Conservation (phyloP, 2,888 invertebrate genomes). For the Blastobasis adustella region DNA sequence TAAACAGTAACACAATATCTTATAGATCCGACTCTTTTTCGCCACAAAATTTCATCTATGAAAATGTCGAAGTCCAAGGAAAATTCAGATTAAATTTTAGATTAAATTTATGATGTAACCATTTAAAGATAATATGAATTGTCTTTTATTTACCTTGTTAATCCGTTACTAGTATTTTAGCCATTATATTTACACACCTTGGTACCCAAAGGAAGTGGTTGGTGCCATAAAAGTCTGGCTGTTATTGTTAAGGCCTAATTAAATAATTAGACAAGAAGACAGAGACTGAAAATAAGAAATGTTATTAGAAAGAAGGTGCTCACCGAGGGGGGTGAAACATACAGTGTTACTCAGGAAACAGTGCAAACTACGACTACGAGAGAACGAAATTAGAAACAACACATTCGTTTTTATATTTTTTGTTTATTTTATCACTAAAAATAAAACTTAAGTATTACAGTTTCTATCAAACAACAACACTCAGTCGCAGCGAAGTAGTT, state of each 20-base stretch:
- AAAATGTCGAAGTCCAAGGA: neutral
- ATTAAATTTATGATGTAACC: too few species aligned
- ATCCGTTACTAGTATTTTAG: conserved; percentile 2
- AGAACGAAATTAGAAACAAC: conserved; percentile 49
- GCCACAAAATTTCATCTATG: neutral
- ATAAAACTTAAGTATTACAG: conserved; percentile 73
- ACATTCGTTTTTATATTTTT: conserved; percentile 51
- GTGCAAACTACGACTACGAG: conserved; percentile 51
- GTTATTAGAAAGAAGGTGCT: conserved; percentile 54
- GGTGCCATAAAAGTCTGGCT: conserved; percentile 21
- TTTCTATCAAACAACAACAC: conserved; percentile 71
- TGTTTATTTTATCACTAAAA: conserved; percentile 74
- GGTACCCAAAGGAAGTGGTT: conserved; percentile 17
- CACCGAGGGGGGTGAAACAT: conserved; percentile 40
- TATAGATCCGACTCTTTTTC: neutral
- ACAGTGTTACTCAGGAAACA: conserved; percentile 39
- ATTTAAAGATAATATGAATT: too few species aligned
- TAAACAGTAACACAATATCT: conserved; percentile 23
- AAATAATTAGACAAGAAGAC: conserved; percentile 15
- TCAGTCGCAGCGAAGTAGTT: conserved; percentile 67
- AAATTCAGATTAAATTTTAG: too few species aligned
- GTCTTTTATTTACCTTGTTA: too few species aligned
- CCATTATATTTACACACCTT: conserved; percentile 27
- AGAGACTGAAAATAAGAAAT: conserved; percentile 41
- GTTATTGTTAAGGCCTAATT: conserved; percentile 21